These are phyloP conservation scores for Prorops nasuta DNA, from an alignment of 1,140 invertebrate species.

Conservation along the genomic window DNA sequence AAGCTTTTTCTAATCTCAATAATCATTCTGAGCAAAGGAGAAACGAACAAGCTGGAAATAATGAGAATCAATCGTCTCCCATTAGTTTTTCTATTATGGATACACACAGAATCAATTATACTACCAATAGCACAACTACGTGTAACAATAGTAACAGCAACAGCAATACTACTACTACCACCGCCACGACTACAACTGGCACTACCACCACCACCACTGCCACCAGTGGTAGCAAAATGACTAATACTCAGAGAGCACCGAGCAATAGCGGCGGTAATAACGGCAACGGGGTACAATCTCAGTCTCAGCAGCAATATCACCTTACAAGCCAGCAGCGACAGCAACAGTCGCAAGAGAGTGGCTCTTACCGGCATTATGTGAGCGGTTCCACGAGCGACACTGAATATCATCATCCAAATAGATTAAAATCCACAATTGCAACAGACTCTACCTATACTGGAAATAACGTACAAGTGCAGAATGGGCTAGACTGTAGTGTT, in stretches of 20 bases:
- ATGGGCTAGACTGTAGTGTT: constrained; percentile 65
- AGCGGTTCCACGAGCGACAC: constrained; percentile 60
- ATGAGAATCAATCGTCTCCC: constrained; percentile 69
- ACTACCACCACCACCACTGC: constrained; percentile 49
- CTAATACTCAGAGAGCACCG: constrained; percentile 47
- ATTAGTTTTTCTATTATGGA: constrained; percentile 77
- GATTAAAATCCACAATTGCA: constrained; percentile 65
- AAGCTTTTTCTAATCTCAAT: constrained; percentile 65
- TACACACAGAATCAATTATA: constrained; percentile 62
- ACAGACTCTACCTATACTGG: constrained; percentile 65
- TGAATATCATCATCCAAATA: constrained; percentile 62
- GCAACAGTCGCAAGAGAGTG: constrained; percentile 43
- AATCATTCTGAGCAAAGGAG: constrained; percentile 56
- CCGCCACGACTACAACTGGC: too few relatives aligned
- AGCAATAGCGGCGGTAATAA: constrained; percentile 41
- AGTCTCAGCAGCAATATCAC: constrained; percentile 39
- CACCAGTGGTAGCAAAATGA: constrained; percentile 37
- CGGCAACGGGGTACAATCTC: constrained; percentile 42
- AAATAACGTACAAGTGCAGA: constrained; percentile 58
- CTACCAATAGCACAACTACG: constrained; percentile 51
- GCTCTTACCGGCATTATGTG: constrained; percentile 63
- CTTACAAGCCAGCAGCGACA: constrained; percentile 25
- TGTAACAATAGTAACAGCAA: constrained; percentile 30
- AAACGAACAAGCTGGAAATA: constrained; percentile 55
- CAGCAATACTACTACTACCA: too few relatives aligned